phyloP scores from a whole-genome alignment of 2,888 invertebrate species.

The Patella pellucida region DNA sequence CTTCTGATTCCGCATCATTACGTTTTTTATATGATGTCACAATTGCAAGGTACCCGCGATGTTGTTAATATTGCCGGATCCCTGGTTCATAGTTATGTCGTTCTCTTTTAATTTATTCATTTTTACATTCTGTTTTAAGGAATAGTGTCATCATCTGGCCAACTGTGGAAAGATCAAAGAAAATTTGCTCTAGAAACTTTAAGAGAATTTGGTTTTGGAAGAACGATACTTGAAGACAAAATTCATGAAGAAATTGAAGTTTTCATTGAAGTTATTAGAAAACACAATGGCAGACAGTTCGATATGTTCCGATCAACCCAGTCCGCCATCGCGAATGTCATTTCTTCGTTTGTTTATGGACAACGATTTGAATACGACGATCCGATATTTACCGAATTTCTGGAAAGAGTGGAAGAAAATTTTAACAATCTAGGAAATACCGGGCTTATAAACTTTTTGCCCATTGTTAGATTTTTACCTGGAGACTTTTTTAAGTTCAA shows the following conservation, averaged over 20 bases:
- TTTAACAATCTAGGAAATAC: constrained; percentile 5
- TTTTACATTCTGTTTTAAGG: constrained; percentile 1
- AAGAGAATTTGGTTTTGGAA: constrained; percentile 25
- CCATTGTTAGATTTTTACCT: constrained; percentile 38
- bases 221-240: constrained; percentile 21
- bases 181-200: constrained; percentile 20
- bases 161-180: constrained; percentile 23
- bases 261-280: constrained; percentile 13
- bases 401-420: constrained; percentile 20
- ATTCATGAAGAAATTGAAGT: constrained; percentile 23
- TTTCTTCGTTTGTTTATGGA: constrained; percentile 23
- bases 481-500: constrained; percentile 41
- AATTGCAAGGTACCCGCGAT: too few species aligned
- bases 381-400: constrained; percentile 15
- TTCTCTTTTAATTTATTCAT: neutral
- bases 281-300: neutral
- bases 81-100: too few species aligned
- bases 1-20: too few species aligned
- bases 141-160: constrained; percentile 16
- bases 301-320: constrained; percentile 12
- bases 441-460: constrained; percentile 29
- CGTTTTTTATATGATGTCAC: too few species aligned
- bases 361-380: constrained; percentile 26
- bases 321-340: constrained; percentile 25
- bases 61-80: too few species aligned